Conservation (phyloP, 2,888 invertebrate genomes). For the Oscheius sp. region DNA sequence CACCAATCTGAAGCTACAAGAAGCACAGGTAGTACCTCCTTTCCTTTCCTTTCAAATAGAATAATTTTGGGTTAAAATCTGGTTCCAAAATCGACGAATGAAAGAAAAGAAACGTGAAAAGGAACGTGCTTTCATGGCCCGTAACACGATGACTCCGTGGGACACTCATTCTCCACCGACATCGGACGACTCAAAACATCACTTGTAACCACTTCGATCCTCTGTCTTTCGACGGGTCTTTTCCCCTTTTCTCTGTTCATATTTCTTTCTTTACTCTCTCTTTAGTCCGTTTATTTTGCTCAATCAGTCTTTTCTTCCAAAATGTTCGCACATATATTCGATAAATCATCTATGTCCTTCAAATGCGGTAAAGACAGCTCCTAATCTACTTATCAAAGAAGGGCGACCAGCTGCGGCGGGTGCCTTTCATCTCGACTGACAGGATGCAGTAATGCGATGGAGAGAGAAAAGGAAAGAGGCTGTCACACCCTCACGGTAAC, state of each 20-base stretch:
- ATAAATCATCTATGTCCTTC: slow-evolving; percentile 6
- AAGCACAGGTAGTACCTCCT: slow-evolving; percentile 86
- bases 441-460: slow-evolving; percentile 28
- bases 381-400: slow-evolving; percentile 31
- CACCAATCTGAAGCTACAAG: slow-evolving; percentile 91
- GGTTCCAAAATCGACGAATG: slow-evolving; percentile 98
- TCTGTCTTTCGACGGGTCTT: background rate
- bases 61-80: slow-evolving; percentile 79
- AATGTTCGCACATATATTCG: background rate
- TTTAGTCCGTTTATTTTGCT: background rate
- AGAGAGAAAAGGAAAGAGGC: no score
- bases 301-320: background rate
- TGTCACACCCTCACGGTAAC: no score
- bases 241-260: background rate
- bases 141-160: slow-evolving; percentile 37
- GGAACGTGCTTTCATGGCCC: slow-evolving; percentile 74
- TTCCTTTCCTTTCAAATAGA: background rate
- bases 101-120: slow-evolving; percentile 97
- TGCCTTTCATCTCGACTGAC: slow-evolving; percentile 9
- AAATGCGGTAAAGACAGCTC: slow-evolving; percentile 28
- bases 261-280: background rate
- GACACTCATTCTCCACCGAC: slow-evolving; percentile 47
- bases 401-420: slow-evolving; percentile 32
- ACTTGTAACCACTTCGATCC: background rate
- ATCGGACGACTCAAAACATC: slow-evolving; percentile 30